Evolutionary conservation across 2,888 invertebrate genomes (phyloP).

Genomic region (Iselma pallidipennis): DNA sequence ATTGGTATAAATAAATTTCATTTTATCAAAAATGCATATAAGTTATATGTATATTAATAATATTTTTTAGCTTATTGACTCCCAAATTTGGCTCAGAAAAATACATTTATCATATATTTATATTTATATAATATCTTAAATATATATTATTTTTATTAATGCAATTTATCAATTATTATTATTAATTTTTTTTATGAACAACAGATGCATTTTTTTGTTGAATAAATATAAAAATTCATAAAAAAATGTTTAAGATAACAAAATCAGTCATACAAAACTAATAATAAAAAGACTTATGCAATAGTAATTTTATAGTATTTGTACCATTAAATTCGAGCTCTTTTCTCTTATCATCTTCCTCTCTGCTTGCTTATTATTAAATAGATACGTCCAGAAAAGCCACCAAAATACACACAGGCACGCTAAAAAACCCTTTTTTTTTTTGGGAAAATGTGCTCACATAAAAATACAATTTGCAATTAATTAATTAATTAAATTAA

Average conservation of each 20-base stretch:
- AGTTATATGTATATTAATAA: too few species aligned
- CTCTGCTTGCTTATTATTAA: too few species aligned
- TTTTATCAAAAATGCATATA: conserved; percentile 25
- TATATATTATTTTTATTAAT: conserved; percentile 5
- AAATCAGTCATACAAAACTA: neutral
- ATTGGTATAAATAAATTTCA: conserved; percentile 15
- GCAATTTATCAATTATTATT: conserved; percentile 3
- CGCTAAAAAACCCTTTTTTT: too few species aligned
- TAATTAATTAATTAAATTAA: neutral
- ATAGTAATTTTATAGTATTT: too few species aligned
- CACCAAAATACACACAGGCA: neutral
- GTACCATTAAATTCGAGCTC: too few species aligned
- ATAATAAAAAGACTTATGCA: too few species aligned
- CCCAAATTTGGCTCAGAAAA: conserved; percentile 37
- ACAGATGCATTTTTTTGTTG: conserved; percentile 8
- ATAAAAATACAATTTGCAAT: neutral
- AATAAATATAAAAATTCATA: neutral
- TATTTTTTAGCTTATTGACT: conserved; percentile 31
- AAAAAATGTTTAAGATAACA: neutral
- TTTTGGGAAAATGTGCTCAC: neutral
- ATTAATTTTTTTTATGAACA: conserved; percentile 10
- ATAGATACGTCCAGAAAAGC: too few species aligned
- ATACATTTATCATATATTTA: conserved; percentile 25
- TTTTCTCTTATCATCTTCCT: too few species aligned
- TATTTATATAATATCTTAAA: neutral